Percentiles rank a stretch among this genome's conserved stretches.
Conservation (phyloP, 2,888 invertebrate genomes). For the Pyrgus malvae region DNA sequence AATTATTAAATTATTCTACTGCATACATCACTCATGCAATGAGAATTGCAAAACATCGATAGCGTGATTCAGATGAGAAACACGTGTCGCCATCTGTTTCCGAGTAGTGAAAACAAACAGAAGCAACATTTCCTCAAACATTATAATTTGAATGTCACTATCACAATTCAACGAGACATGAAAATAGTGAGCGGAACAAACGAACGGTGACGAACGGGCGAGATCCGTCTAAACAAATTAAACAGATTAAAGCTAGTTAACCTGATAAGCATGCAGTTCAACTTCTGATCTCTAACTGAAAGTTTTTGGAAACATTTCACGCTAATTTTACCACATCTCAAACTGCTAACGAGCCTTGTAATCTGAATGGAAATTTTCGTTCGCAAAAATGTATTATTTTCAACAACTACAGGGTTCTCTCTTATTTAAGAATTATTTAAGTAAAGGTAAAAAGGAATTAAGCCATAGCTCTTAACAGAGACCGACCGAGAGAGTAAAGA, state of each 20-base stretch:
- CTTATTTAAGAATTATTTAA: no score
- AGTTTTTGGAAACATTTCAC: slow-evolving; percentile 2
- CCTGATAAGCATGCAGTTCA: slow-evolving; percentile 12
- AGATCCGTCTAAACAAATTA: slow-evolving; percentile 4
- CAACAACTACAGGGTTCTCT: no score
- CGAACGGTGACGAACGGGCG: slow-evolving; percentile 10
- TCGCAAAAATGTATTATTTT: no score
- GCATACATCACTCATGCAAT: no score
- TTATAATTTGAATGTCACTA: background rate
- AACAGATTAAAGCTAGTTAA: slow-evolving; percentile 9
- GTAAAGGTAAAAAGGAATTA: no score
- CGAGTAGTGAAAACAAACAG: background rate
- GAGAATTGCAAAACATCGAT: no score
- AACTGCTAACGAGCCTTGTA: background rate
- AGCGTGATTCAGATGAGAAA: background rate
- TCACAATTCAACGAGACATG: slow-evolving; percentile 3
- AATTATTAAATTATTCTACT: no score
- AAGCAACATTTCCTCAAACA: background rate
- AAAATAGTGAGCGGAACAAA: slow-evolving; percentile 16
- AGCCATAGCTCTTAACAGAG: no score
- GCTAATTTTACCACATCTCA: background rate
- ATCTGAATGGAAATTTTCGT: no score
- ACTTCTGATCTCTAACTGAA: slow-evolving; percentile 5
- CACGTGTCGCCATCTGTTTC: background rate
- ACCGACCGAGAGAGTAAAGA: no score